Evolutionary conservation across 2,113 vertebrate genomes (phyloP).

Genomic region (Heloderma charlesbogerti): DNA sequence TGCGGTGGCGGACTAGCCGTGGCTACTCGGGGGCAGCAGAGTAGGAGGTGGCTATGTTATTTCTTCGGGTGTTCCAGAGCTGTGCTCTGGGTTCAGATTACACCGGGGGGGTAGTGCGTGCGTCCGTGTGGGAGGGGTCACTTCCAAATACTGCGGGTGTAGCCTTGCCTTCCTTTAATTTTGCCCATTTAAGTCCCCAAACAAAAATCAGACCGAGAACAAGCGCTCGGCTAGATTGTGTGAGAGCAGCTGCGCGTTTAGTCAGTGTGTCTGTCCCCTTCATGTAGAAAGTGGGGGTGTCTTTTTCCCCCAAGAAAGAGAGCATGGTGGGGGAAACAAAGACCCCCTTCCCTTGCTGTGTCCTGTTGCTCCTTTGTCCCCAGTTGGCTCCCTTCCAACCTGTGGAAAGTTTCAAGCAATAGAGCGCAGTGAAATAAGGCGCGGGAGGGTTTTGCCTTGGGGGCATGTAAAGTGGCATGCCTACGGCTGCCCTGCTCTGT

Average conservation of each 20-base stretch:
- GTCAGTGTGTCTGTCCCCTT: not conserved
- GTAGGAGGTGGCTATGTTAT: not conserved
- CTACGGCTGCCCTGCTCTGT: not conserved
- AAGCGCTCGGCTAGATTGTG: not conserved
- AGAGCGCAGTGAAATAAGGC: not conserved
- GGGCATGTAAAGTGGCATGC: not conserved
- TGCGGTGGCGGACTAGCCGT: not conserved
- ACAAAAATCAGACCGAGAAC: not conserved
- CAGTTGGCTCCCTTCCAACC: not conserved
- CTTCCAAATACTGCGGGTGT: too few relatives aligned
- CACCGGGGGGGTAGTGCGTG: not conserved
- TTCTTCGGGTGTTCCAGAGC: not conserved
- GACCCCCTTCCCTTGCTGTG: not conserved
- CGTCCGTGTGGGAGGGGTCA: too few relatives aligned
- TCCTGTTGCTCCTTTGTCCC: too few relatives aligned
- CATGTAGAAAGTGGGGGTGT: not conserved
- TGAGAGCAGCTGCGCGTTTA: not conserved
- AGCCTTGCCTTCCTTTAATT: too few relatives aligned
- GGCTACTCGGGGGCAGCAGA: not conserved
- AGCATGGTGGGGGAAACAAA: not conserved
- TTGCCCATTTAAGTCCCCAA: not conserved
- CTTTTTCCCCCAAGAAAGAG: not conserved
- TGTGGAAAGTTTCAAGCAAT: not conserved
- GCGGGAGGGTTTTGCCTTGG: not conserved
- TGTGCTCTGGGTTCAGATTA: not conserved